Base-by-base conservation (phyloP, 1,140 invertebrate species). In the Portunus trituberculatus region DNA sequence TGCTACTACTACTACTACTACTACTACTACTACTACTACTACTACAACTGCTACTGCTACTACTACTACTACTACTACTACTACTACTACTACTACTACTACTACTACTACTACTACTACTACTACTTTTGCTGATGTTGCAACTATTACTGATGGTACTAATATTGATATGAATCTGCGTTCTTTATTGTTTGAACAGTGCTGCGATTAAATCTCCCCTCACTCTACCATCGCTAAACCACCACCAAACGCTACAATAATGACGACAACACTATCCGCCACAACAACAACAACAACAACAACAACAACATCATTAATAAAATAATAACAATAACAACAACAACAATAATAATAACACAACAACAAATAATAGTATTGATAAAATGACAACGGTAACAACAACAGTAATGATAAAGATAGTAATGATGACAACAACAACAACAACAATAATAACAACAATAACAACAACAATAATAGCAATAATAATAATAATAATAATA, bases 11-110 rank as follows among this genome's bases (percentile, higher is more conserved):
- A 86, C 83, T 29, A 86, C 83, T 29, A 86, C 28, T 86, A 86
- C 83, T 86, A 86, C 83, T 29, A 86, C 83, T 86, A 86, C 83
- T 86, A 32, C 83, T 29, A 86, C 83, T 29, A 86, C 83, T 29
- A 86, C 28, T 28, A 86, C 20, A 14, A 90, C 32, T 45, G n/a
- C 31, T 90, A 28, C 31, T 90, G 8, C 88, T 28, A 90, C 88
- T 32, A 6, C 32, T 32, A 90, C 6, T 7, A 88, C 88, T 45
- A 12, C 88, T 32, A 39, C 88, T 39, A 90, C 88, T 90, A 45
- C 32, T 32, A 45, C 88, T 32, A 90, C 32, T 32, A 52, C 29
- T 45, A 90, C 88, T 90, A 90, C 88, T 32, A 90, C 6, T 90
- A 90, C 88, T 45, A 45, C 6, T 32, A 39, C 88, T 32, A 90